phyloP scores from a whole-genome alignment of 2,888 invertebrate genomes.

The Mesodorylaimus sp. region DNA sequence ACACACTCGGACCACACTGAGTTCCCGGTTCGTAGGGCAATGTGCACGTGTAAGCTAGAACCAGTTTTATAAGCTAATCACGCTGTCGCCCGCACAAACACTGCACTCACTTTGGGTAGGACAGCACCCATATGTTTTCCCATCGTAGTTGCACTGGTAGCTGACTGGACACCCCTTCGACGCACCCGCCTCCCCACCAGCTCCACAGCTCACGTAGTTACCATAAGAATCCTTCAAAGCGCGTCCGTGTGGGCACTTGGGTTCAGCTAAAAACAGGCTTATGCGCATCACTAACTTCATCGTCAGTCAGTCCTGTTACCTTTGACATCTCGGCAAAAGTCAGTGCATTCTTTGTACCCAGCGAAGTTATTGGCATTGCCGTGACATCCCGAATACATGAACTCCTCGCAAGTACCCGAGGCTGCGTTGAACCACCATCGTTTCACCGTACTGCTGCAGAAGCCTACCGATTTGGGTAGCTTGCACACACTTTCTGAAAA shows the following conservation, averaged over 20 bases:
- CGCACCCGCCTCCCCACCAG: constrained; percentile 15
- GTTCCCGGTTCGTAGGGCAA: constrained; percentile 25
- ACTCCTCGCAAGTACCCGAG: constrained; percentile 29
- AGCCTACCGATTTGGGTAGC: constrained; percentile 14
- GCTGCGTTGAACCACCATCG: constrained; percentile 31
- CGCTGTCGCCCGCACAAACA: not conserved
- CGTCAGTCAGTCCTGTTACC: constrained; percentile 9
- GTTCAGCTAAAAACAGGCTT: constrained; percentile 16
- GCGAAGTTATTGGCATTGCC: constrained; percentile 29
- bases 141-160: constrained; percentile 29
- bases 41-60: constrained; percentile 26
- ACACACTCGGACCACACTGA: constrained; percentile 26
- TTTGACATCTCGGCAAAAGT: constrained; percentile 25
- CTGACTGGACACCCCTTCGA: constrained; percentile 26
- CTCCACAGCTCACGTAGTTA: constrained; percentile 27
- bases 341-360: constrained; percentile 27
- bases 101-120: constrained; percentile 21
- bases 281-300: not conserved
- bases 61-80: not conserved
- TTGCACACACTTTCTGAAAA: constrained; percentile 2
- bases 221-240: constrained; percentile 27
- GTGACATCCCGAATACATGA: constrained; percentile 27
- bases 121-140: constrained; percentile 28
- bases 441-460: constrained; percentile 26
- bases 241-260: constrained; percentile 28